Conservation (phyloP, 2,888 invertebrate genomes). For the Noctua pronuba region DNA sequence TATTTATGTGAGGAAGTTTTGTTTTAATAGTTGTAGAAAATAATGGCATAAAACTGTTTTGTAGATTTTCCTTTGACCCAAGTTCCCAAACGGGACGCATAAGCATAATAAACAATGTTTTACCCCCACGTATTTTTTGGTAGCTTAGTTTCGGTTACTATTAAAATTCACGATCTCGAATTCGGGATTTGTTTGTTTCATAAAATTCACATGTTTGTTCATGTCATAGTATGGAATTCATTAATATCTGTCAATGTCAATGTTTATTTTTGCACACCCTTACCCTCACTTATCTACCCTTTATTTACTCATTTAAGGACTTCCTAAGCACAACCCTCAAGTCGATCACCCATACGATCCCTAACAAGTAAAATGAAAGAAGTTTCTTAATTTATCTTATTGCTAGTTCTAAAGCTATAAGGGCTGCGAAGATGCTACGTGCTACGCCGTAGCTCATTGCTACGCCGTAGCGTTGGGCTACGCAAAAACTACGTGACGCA, state of each 20-base stretch:
- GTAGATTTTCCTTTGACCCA: not conserved
- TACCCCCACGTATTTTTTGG: not conserved
- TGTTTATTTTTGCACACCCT: constrained; percentile 2
- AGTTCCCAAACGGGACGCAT: not conserved
- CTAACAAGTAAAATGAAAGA: constrained; percentile 68
- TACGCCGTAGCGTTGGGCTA: constrained; percentile 65
- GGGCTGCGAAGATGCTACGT: constrained; percentile 60
- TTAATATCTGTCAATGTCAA: not conserved
- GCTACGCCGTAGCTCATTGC: constrained; percentile 63
- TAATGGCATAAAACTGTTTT: not conserved
- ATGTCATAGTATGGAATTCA: not conserved
- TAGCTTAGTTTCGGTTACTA: not conserved
- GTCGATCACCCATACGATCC: constrained; percentile 16
- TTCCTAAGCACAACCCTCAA: constrained; percentile 10
- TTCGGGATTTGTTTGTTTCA: not conserved
- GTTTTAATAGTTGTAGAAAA: not conserved
- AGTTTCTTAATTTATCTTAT: constrained; percentile 70
- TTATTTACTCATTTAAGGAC: constrained; percentile 4
- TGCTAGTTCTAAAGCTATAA: constrained; percentile 63
- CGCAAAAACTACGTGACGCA: constrained; percentile 48
- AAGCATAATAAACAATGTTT: not conserved
- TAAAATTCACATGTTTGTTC: not conserved
- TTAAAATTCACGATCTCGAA: not conserved
- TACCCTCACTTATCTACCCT: not conserved
- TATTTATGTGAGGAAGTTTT: constrained; percentile 17